Conservation (phyloP, 2,888 invertebrate species). For the Chironomus tentans region DNA sequence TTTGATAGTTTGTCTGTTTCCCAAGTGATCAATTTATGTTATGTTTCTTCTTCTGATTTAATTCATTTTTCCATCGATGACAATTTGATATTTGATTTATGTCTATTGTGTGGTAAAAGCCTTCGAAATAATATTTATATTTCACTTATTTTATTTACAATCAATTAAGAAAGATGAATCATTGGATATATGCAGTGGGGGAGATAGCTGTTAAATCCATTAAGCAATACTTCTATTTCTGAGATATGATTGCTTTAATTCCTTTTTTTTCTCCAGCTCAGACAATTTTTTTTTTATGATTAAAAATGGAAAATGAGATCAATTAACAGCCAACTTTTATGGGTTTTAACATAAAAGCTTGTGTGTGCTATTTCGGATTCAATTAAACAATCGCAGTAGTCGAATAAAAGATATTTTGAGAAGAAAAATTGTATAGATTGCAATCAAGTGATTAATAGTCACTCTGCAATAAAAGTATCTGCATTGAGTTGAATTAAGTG, state of each 20-base stretch:
- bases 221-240: not conserved
- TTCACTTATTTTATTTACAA: not conserved
- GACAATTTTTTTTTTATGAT: not conserved
- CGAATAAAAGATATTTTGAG: no score
- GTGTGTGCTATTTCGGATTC: not conserved
- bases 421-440: not conserved
- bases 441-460: not conserved
- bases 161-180: not conserved
- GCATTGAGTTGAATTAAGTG: not conserved
- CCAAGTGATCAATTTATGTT: no score
- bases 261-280: not conserved
- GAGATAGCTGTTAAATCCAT: conserved; percentile 16
- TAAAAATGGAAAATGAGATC: conserved; percentile 14
- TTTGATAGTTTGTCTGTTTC: no score
- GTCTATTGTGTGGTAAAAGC: no score
- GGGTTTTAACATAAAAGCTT: not conserved
- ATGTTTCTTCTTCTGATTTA: no score
- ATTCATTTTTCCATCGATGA: no score
- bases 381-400: not conserved
- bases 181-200: not conserved
- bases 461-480: not conserved
- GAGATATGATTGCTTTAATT: not conserved
- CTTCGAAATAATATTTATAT: not conserved
- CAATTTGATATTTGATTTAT: no score
- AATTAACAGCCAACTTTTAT: conserved; percentile 13